Evolutionary conservation across 2,888 invertebrate species (phyloP).

Genomic region (Stenolophus ochropezus): DNA sequence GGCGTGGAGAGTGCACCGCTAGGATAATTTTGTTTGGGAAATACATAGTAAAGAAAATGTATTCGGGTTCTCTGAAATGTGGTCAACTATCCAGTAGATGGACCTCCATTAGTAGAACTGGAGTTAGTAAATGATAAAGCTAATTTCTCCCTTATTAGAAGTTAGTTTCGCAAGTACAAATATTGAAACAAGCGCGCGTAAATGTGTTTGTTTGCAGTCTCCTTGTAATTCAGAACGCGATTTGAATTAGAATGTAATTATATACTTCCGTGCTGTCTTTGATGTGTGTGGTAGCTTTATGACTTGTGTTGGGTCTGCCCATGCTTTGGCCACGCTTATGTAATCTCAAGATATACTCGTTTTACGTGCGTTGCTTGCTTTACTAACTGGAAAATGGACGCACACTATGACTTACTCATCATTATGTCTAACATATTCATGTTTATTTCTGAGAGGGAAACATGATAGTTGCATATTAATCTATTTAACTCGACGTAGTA

Average conservation of each 20-base stretch:
- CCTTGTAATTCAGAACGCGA: slow-evolving; percentile 22
- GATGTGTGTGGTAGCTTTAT: slow-evolving; percentile 25
- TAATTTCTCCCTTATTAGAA: too few species aligned
- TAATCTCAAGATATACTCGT: background rate
- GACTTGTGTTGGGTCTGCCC: background rate
- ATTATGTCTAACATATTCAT: background rate
- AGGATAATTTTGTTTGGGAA: too few species aligned
- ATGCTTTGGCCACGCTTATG: background rate
- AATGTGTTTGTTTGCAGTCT: background rate
- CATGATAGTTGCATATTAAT: too few species aligned
- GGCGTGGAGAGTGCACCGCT: too few species aligned
- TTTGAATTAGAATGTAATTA: slow-evolving; percentile 30
- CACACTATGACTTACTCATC: background rate
- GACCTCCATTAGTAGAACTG: too few species aligned
- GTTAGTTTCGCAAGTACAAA: background rate
- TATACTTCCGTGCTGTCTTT: slow-evolving; percentile 11
- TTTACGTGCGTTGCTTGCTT: background rate
- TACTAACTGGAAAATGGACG: background rate
- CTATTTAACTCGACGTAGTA: too few species aligned
- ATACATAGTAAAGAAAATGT: too few species aligned
- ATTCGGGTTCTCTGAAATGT: too few species aligned
- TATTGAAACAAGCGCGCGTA: background rate
- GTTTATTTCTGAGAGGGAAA: background rate
- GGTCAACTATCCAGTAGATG: too few species aligned
- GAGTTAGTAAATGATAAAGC: too few species aligned